Evolutionary conservation across 1,140 invertebrate species (phyloP).

Genomic region (Caenorhabditis brenneri): DNA sequence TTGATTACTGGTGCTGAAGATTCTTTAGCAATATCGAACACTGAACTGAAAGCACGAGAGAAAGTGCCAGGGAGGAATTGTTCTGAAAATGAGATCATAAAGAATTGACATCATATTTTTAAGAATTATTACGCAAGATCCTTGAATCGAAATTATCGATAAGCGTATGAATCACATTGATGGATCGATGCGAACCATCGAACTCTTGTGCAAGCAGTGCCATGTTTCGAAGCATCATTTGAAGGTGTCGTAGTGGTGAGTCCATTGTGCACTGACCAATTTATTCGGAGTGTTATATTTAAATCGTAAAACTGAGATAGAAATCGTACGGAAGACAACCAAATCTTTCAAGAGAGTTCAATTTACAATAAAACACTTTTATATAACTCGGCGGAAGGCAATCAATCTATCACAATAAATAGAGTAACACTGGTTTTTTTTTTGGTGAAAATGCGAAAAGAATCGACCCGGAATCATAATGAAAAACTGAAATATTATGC

Average conservation of each 20-base stretch:
- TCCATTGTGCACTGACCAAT: background rate
- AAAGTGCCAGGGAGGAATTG: background rate
- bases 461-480: background rate
- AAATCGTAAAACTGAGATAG: background rate
- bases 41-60: background rate
- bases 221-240: background rate
- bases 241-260: background rate
- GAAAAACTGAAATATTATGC: background rate
- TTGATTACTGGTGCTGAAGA: background rate
- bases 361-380: too few species aligned
- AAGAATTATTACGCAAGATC: background rate
- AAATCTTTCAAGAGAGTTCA: too few species aligned
- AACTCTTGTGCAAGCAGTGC: background rate
- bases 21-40: background rate
- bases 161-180: background rate
- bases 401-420: background rate
- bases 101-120: background rate
- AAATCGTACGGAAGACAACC: background rate
- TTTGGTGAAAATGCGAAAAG: background rate
- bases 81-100: background rate
- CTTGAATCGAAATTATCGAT: background rate
- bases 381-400: too few species aligned
- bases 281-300: background rate
- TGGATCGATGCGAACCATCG: background rate
- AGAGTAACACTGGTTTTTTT: background rate